A percentile compares a stretch with the other conserved stretches of the same genome.
Evolutionary conservation across 2,113 vertebrate genomes (phyloP).

Genomic region (Paedocypris sp.): DNA sequence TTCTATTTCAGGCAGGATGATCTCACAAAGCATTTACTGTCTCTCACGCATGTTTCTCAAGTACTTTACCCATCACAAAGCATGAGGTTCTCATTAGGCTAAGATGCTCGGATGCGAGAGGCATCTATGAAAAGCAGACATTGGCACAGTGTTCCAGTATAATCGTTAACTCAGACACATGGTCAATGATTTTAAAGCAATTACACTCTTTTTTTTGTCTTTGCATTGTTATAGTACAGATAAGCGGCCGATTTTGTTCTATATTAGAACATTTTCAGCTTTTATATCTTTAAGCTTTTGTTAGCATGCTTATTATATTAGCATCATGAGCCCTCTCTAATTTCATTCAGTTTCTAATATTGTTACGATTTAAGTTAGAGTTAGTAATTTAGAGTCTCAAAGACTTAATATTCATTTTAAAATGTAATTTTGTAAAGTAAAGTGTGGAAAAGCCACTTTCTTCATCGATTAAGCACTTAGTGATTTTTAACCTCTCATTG

Average conservation of each 20-base stretch:
- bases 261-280: neutral
- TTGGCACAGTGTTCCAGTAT: neutral
- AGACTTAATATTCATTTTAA: too few relatives aligned
- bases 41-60: constrained; percentile 21
- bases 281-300: neutral
- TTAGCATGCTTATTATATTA: constrained; percentile 5
- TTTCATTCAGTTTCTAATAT: neutral
- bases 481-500: too few relatives aligned
- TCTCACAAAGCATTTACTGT: constrained; percentile 9
- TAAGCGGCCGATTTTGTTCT: too few relatives aligned
- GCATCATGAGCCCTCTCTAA: neutral
- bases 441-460: too few relatives aligned
- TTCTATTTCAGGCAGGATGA: neutral
- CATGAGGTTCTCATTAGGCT: constrained; percentile 14
- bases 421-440: too few relatives aligned
- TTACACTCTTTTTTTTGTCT: neutral
- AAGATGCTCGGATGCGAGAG: constrained; percentile 20
- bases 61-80: constrained; percentile 13
- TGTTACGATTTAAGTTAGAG: too few relatives aligned
- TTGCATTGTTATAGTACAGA: too few relatives aligned
- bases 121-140: constrained; percentile 10
- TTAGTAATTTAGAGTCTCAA: too few relatives aligned
- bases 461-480: too few relatives aligned
- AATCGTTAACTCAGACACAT: neutral
- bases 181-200: neutral